Percentiles rank a stretch among this genome's conserved stretches.
Evolutionary conservation across 2,113 vertebrate species (phyloP).

Genomic region (Athene noctua): DNA sequence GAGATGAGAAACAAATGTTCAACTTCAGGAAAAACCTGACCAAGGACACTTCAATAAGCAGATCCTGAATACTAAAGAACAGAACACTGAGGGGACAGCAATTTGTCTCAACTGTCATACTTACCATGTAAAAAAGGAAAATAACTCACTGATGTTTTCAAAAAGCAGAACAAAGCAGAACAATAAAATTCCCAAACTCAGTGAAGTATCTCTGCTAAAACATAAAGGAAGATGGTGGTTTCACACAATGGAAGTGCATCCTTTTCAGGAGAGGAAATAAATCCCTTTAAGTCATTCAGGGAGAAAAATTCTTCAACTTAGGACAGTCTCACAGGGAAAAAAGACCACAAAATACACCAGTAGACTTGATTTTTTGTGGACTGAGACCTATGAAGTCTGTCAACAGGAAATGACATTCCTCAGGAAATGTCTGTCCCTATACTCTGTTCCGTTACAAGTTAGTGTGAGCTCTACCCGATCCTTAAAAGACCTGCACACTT

Average conservation of each 20-base stretch:
- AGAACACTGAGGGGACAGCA: background rate
- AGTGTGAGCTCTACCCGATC: background rate
- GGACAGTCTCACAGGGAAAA: background rate
- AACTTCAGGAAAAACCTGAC: background rate
- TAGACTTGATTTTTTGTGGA: background rate
- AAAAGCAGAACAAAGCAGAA: background rate
- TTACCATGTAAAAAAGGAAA: background rate
- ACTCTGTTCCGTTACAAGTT: background rate
- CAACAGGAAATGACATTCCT: background rate
- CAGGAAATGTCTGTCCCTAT: background rate
- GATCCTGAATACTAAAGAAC: background rate
- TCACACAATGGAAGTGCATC: background rate
- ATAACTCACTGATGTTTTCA: background rate
- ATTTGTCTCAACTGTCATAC: conserved; percentile 5
- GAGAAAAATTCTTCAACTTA: background rate
- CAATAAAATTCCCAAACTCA: background rate
- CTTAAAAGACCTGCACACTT: background rate
- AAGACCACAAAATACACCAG: background rate
- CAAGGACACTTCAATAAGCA: background rate
- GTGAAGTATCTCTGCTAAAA: background rate
- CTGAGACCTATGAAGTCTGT: background rate
- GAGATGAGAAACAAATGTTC: background rate
- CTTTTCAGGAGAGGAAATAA: background rate
- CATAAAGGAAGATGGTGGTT: background rate
- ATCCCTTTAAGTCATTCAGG: background rate